Base-by-base conservation (phyloP, 2,113 vertebrate species). In the Salminus brasiliensis region DNA sequence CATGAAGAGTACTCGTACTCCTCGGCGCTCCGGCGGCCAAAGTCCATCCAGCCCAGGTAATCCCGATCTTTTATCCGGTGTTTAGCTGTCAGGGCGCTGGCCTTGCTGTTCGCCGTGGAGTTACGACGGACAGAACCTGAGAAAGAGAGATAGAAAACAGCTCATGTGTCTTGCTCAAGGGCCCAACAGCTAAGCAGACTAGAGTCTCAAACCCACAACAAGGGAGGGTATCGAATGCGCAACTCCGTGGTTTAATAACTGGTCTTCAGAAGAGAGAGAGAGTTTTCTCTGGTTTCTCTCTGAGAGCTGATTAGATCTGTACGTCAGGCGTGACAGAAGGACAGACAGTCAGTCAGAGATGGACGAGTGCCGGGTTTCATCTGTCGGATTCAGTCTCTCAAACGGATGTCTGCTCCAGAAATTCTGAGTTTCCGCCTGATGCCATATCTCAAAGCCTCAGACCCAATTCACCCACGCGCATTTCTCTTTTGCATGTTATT, bases 11-110 rank as follows among this genome's bases (percentile, higher is more conserved):
- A 98, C 25, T 98, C 96, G 0, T 97, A 98, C 81, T 98, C 97
- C 87, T 98, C 97, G 13, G 95, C 94, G 18, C 95, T 98, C 84
- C 96, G 96, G n/a, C 96, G 95, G 36, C 98, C 97, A 30, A 99
- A 99, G 87, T 99, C 98, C 96, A 98, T 98, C 98, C 98, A 99
- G 76, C 98, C 98, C 91, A 95, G 87, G 92, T 99, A 99, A 91
- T 99, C 97, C 85, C 96, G 94, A 91, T 98, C 96, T 49, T 92
- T 95, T 95, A 98, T 96, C 92, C 95, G 95, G 85, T 98, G 97
- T 59, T 91, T 95, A 79, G 93, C 87, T 39, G 92, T 94, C 82
- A 90, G 84, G 67, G 81, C 91, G 81, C 91, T 91, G 78, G 92
- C 88, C 87, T 90, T 93, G 89, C 83, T 95, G 88, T 95, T 96